Evolutionary conservation across 2,888 invertebrate genomes (phyloP), one percentile per base, ranked within the genome.

Genomic region (Acrocyrtus sp.): DNA sequence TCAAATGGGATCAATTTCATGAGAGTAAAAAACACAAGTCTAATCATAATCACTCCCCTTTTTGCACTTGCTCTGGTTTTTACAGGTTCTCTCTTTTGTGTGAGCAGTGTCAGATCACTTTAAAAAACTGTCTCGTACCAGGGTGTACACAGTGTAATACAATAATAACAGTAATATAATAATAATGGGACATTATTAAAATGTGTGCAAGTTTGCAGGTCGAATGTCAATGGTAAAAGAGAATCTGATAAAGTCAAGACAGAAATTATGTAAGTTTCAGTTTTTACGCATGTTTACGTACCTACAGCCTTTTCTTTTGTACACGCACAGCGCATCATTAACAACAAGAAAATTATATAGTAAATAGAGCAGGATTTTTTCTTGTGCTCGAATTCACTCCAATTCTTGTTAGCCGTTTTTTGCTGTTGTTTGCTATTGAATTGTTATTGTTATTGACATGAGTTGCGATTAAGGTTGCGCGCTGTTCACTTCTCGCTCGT

Each of bases 221-320:
- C 72, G 72, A 72, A 72, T 72, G 72, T 72, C 72, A 72, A 72
- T 72, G 72, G 72, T 72, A 66, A 66, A n/a, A n/a, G n/a, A n/a
- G n/a, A n/a, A 72, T 65, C 66, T 70, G 65, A 60, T 72, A 65
- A 72, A 53, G 51, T n/a, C n/a, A n/a, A n/a, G 21, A 29, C 29
- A 47, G 29, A 58, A 58, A 63, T 70, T 70, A 63, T 63, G 70
- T 34, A 63, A 70, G 57, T 53, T n/a, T n/a, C n/a, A n/a, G 34
- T 17, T 22, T 43, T 53, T 63, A 63, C 53, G n/a, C n/a, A n/a
- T n/a, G n/a, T n/a, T n/a, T n/a, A n/a, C n/a, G n/a, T n/a, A n/a
- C n/a, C n/a, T n/a, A n/a, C n/a, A n/a, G n/a, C n/a, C n/a, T n/a
- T n/a, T n/a, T n/a, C n/a, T n/a, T n/a, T n/a, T n/a, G n/a, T n/a